Evolutionary conservation across 1,140 invertebrate species (phyloP), one percentile per base, ranked within the genome.

Genomic region (Myzus persicae): DNA sequence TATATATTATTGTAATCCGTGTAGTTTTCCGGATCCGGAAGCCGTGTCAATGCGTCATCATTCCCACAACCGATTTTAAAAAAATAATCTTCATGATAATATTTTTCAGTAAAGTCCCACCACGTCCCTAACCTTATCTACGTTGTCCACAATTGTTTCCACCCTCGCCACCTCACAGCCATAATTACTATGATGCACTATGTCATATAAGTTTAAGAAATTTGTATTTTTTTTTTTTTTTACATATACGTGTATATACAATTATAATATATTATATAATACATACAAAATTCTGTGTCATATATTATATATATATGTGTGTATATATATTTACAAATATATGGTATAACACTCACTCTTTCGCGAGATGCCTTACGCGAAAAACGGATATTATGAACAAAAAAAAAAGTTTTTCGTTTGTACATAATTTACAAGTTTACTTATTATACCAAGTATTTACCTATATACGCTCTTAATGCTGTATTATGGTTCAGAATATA

Each of bases 191-290:
- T 76, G 59, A 76, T 76, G n/a, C n/a, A n/a, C 18, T n/a, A 76
- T n/a, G 1, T 76, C 36, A 40, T 42, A 87, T 87, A 44, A 11
- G 14, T 44, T 87, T 44, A 87, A 87, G 84, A n/a, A 14, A 87
- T 85, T 85, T 42, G 26, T 85, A 26, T 36, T n/a, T 46, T 51
- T 54, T 89, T 88, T 48, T 88, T 48, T 88, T 51, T 51, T 51
- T 36, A 51, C 36, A 54, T 22, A 89, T 20, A 11, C 87, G 36
- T 89, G 88, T 89, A 89, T 54, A 89, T 76, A 76, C 14, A 44
- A 31, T 31, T 85, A 85, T 85, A 85, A 31, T 54, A 89, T 54
- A 89, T 14, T 40, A 89, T 26, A 38, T 40, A 40, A 38, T n/a
- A 88, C 85, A 31, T 88, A 88, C 7, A 36, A 36, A 1, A 89